phyloP scores from a whole-genome alignment of 2,797 vertebrate species.

The Coregonus suidteri region DNA sequence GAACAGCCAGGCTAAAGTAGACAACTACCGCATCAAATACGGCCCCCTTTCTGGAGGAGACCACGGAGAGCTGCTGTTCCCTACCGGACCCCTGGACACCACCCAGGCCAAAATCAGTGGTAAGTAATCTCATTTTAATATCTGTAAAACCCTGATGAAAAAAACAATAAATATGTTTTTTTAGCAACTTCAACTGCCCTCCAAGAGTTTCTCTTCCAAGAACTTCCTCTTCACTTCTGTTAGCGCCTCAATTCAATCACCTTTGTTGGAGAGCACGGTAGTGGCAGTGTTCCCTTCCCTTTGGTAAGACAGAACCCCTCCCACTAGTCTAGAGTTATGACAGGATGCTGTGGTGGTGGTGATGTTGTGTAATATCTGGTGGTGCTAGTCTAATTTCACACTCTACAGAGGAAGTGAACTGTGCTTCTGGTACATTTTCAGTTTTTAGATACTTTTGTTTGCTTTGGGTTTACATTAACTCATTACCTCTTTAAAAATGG shows the following conservation, averaged over 20 bases:
- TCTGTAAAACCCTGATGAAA: neutral
- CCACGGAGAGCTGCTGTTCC: slow-evolving; percentile 86
- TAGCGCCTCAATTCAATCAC: too few species aligned
- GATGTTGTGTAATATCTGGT: neutral
- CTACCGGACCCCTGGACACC: slow-evolving; percentile 77
- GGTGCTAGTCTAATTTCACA: neutral
- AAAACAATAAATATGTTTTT: neutral
- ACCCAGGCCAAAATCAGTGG: slow-evolving; percentile 89
- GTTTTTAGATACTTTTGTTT: neutral
- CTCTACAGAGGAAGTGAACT: neutral
- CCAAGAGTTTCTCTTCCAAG: neutral
- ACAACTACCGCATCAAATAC: slow-evolving; percentile 91
- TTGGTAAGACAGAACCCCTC: too few species aligned
- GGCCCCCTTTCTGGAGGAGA: slow-evolving; percentile 93
- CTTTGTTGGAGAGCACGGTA: too few species aligned
- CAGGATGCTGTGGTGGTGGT: too few species aligned
- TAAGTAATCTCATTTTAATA: slow-evolving; percentile 57
- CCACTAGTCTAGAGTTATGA: too few species aligned
- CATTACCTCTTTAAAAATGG: neutral
- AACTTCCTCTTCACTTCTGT: too few species aligned
- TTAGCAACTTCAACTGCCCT: neutral
- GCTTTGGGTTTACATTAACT: slow-evolving; percentile 3
- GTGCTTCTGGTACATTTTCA: neutral
- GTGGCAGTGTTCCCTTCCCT: too few species aligned
- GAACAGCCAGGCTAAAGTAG: slow-evolving; percentile 84